phyloP scores from a whole-genome alignment of 2,113 vertebrate genomes.

The Rhinichthys klamathensis region DNA sequence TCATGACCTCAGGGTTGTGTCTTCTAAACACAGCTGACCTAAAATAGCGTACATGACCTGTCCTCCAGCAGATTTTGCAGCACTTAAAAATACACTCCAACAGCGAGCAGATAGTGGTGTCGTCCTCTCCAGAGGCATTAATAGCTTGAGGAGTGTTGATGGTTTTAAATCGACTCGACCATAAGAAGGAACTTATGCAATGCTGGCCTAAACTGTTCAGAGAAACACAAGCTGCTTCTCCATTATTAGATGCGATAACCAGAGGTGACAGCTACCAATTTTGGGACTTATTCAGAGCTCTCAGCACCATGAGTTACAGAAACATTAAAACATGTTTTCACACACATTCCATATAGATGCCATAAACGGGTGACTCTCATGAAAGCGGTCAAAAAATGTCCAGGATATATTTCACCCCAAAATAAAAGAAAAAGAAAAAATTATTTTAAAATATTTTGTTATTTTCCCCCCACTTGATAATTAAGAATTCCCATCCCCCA shows the following conservation, averaged over 20 bases:
- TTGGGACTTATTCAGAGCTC: constrained; percentile 70
- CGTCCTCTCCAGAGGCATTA: constrained; percentile 1
- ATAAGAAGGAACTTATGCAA: constrained; percentile 72
- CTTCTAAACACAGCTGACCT: constrained; percentile 43
- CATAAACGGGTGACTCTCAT: no score
- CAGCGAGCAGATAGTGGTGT: background rate
- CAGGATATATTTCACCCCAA: no score
- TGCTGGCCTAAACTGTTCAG: background rate
- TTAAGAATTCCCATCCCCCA: no score
- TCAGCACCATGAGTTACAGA: constrained; percentile 55
- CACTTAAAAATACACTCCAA: constrained; percentile 68
- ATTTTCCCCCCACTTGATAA: no score
- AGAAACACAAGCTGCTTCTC: constrained; percentile 62
- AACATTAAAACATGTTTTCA: constrained; percentile 21
- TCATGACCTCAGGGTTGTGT: constrained; percentile 38
- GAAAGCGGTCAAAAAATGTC: no score
- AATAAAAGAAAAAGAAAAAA: no score
- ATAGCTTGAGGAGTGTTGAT: constrained; percentile 60
- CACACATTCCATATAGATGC: constrained; percentile 1
- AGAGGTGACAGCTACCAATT: constrained; percentile 72
- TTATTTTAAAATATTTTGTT: no score
- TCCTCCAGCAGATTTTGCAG: constrained; percentile 50
- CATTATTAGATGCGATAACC: constrained; percentile 70
- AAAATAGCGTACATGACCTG: constrained; percentile 66
- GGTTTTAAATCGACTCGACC: constrained; percentile 65